Evolutionary conservation across 1,140 invertebrate species (phyloP).

Genomic region (Heliconius nattereri): DNA sequence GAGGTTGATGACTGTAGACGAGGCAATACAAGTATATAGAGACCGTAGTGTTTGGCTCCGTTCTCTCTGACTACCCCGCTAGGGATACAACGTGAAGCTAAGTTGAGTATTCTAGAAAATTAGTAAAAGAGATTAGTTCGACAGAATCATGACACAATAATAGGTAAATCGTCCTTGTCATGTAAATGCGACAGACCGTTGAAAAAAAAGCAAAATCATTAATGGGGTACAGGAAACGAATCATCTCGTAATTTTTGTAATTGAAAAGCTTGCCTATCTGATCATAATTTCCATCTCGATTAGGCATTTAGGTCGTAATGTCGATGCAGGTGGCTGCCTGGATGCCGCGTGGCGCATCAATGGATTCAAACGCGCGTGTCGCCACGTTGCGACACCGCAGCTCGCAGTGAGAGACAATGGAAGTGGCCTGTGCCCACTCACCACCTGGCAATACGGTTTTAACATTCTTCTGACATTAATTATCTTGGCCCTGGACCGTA

Average conservation of each 20-base stretch:
- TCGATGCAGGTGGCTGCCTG: constrained; percentile 39
- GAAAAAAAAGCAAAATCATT: constrained; percentile 58
- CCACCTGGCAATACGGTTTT: constrained; percentile 55
- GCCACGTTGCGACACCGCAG: constrained; percentile 66
- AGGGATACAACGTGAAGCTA: not conserved
- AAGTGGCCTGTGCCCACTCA: constrained; percentile 47
- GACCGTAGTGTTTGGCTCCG: not conserved
- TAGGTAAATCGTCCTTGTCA: constrained; percentile 58
- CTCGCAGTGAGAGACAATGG: constrained; percentile 58
- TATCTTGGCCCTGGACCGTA: constrained; percentile 53
- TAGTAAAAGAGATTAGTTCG: constrained; percentile 17
- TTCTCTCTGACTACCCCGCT: not conserved
- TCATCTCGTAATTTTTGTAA: constrained; percentile 70
- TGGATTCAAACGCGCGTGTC: constrained; percentile 74
- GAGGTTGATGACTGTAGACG: no score
- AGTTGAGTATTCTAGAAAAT: not conserved
- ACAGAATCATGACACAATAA: constrained; percentile 35
- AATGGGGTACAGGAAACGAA: constrained; percentile 68
- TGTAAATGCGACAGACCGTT: constrained; percentile 53
- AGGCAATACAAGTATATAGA: no score
- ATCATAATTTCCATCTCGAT: constrained; percentile 71
- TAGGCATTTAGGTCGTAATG: constrained; percentile 67
- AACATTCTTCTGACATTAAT: constrained; percentile 58
- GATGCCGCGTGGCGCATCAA: constrained; percentile 59
- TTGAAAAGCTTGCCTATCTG: constrained; percentile 62